Evolutionary conservation across 2,113 vertebrate genomes (phyloP).

Genomic region (Dromiciops gliroides): DNA sequence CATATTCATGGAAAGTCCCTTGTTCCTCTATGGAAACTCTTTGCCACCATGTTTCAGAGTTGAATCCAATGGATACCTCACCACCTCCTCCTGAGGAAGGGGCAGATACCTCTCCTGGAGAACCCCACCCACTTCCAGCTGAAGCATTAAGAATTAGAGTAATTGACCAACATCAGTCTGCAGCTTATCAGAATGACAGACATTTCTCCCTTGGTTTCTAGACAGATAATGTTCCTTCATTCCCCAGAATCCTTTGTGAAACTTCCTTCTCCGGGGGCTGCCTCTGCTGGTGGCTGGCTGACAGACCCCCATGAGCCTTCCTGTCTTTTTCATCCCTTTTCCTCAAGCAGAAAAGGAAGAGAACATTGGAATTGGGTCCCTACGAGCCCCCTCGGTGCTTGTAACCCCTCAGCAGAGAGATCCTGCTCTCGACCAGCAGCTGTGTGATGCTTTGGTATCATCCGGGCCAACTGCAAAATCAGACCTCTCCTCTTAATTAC

Average conservation of each 20-base stretch:
- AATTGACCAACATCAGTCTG: background rate
- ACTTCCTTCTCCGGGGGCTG: slow-evolving; percentile 33
- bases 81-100: background rate
- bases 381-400: slow-evolving; percentile 58
- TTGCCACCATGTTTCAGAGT: background rate
- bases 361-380: slow-evolving; percentile 66
- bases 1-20: background rate
- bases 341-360: slow-evolving; percentile 60
- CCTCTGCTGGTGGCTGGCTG: slow-evolving; percentile 38
- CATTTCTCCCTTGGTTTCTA: background rate
- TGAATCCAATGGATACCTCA: background rate
- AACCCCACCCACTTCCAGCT: background rate
- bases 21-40: background rate
- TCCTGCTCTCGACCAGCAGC: slow-evolving; percentile 60
- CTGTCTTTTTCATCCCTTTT: slow-evolving; percentile 60
- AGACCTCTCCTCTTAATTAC: slow-evolving; percentile 78
- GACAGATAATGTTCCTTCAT: slow-evolving; percentile 13
- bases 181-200: background rate
- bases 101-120: background rate
- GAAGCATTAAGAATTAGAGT: background rate
- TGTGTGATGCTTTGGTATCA: slow-evolving; percentile 61
- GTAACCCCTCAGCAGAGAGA: slow-evolving; percentile 18
- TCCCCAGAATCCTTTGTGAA: background rate
- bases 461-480: slow-evolving; percentile 74
- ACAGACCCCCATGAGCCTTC: slow-evolving; percentile 52